Percentiles rank a stretch among this genome's conserved stretches.
Conservation (phyloP, 2,113 vertebrate genomes). For the Ellobius talpinus region DNA sequence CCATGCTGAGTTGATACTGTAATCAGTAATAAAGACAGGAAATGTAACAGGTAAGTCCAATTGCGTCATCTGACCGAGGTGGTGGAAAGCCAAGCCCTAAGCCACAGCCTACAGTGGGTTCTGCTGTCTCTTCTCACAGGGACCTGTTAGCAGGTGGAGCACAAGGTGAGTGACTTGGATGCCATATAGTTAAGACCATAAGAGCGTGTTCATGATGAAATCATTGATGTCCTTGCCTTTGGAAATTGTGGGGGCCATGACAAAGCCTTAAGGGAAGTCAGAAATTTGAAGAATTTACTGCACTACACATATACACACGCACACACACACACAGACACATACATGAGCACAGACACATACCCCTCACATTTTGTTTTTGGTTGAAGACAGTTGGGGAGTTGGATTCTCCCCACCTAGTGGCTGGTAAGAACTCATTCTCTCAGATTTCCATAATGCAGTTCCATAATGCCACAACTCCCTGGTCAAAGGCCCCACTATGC, state of each 20-base stretch:
- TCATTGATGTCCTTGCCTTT: conserved; percentile 17
- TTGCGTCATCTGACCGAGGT: conserved; percentile 63
- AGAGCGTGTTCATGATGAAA: conserved; percentile 5
- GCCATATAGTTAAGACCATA: neutral
- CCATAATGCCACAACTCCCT: neutral
- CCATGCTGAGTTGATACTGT: conserved; percentile 76
- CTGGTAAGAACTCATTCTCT: neutral
- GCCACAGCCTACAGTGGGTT: conserved; percentile 45
- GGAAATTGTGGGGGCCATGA: neutral
- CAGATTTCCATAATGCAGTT: neutral
- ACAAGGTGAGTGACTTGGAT: neutral
- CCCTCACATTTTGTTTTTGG: neutral
- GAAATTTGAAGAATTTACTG: neutral
- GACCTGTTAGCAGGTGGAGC: conserved; percentile 30
- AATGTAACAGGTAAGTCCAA: conserved; percentile 72
- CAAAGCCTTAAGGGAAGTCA: conserved; percentile 30
- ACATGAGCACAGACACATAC: neutral
- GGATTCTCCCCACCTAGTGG: neutral
- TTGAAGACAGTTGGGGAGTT: neutral
- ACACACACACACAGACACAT: neutral
- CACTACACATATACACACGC: too few relatives aligned
- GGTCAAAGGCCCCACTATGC: neutral
- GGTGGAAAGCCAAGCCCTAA: conserved; percentile 52
- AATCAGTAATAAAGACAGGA: conserved; percentile 79
- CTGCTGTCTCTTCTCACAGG: conserved; percentile 55